Evolutionary conservation across 2,113 vertebrate genomes (phyloP), one percentile per base, ranked within the genome.

Genomic region (Pygoscelis antarcticus): DNA sequence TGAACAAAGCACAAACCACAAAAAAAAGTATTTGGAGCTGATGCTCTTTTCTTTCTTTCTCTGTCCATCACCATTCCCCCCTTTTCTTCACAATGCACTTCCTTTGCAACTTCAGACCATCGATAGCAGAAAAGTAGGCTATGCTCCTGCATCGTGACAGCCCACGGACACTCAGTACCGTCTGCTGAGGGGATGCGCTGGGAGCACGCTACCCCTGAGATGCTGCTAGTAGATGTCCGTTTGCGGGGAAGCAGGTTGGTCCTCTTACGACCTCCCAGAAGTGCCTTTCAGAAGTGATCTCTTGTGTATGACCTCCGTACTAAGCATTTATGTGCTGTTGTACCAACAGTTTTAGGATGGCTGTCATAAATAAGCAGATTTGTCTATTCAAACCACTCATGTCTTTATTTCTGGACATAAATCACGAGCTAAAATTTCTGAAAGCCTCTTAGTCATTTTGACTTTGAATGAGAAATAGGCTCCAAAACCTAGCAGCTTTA

Each of bases 401-500:
- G 54, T 92, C 78, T 80, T 42, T 62, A 71, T 49, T 97, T 97
- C 60, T 84, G 60, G 58, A 60, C 55, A 78, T 97, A 96, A 95
- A 89, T 93, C 1, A 75, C 55, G 36, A 94, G 16, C 72, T 88
- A 83, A 75, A 51, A n/a, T 64, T 83, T 83, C 11, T 30, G 51
- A 64, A 86, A 58, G 4, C 51, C 51, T 69, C 13, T 54, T 40
- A 25, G 11, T 76, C 6, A 16, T 68, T 75, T 79, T 88, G 23
- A 40, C 49, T 81, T 70, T 32, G 42, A 46, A 19, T 91, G 29
- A 76, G 26, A 80, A 72, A 25, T 21, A 64, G 57, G 3, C 19
- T 89, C 4, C 8, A 54, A 77, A 62, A 86, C 9, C 1, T 55
- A 25, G 10, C 5, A 66, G 17, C 40, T 79, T 84, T 68, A 72